Evolutionary conservation across 1,140 invertebrate species (phyloP).

Genomic region (Trissolcus basalis): DNA sequence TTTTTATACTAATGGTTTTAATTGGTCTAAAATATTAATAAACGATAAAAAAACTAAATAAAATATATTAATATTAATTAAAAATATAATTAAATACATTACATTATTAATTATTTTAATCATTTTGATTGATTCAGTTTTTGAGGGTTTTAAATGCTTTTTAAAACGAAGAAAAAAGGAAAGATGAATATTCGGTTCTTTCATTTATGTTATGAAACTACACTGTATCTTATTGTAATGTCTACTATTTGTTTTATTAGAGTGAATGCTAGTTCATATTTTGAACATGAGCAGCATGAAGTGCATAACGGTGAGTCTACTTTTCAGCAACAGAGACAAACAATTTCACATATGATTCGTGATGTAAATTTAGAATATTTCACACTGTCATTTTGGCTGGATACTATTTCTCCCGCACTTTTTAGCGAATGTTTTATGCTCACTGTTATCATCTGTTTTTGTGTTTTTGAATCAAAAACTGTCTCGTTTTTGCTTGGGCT

Average conservation of each 20-base stretch:
- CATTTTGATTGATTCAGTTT: too few species aligned
- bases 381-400: constrained; percentile 16
- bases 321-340: constrained; percentile 22
- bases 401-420: constrained; percentile 3
- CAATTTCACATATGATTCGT: constrained; percentile 40
- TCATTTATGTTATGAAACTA: not conserved
- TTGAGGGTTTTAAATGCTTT: not conserved
- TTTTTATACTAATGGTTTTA: too few species aligned
- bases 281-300: constrained; percentile 50
- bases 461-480: not conserved
- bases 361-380: constrained; percentile 32
- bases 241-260: constrained; percentile 49
- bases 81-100: too few species aligned
- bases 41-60: too few species aligned
- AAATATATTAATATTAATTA: too few species aligned
- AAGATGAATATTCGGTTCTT: constrained; percentile 34
- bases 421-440: constrained; percentile 11
- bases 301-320: constrained; percentile 50
- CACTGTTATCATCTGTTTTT: not conserved
- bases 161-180: too few species aligned
- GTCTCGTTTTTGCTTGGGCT: too few species aligned
- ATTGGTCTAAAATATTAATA: too few species aligned
- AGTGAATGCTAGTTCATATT: constrained; percentile 47
- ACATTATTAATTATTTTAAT: not conserved
- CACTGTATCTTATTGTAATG: constrained; percentile 31